Evolutionary conservation across 2,888 invertebrate genomes (phyloP).

Genomic region (Ornithoptera priamus): DNA sequence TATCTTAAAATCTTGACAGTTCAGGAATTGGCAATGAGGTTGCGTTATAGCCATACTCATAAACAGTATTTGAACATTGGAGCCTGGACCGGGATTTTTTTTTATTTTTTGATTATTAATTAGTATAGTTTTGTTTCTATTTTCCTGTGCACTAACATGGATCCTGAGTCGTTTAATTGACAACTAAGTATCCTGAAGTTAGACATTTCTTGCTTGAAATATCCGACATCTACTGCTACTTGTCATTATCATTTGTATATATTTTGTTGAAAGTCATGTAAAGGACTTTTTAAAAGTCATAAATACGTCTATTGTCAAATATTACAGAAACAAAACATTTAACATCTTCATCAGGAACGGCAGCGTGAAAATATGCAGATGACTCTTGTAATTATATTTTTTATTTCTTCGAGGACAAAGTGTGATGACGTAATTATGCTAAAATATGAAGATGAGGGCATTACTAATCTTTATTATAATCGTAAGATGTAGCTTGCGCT

Average conservation of each 20-base stretch:
- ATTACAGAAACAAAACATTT: constrained; percentile 48
- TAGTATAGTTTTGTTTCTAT: no score
- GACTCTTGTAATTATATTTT: constrained; percentile 58
- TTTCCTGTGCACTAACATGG: no score
- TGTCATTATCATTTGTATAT: background rate
- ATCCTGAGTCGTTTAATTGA: no score
- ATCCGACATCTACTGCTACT: background rate
- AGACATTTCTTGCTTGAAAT: no score
- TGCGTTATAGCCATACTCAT: no score
- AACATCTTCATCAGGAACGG: constrained; percentile 54
- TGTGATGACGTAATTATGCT: constrained; percentile 70
- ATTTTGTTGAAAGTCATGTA: background rate
- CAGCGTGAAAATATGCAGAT: constrained; percentile 71
- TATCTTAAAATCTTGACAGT: no score
- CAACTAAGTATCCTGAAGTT: no score
- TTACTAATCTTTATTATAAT: constrained; percentile 69
- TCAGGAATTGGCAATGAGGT: no score
- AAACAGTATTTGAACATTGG: no score
- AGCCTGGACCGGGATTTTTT: no score
- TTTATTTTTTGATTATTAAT: no score
- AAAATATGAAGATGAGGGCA: constrained; percentile 76
- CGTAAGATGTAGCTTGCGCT: constrained; percentile 60
- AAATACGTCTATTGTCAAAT: constrained; percentile 45
- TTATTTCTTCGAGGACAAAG: constrained; percentile 54
- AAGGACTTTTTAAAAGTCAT: constrained; percentile 38